A percentile compares a stretch with the other conserved stretches of the same genome.
phyloP scores from a whole-genome alignment of 2,113 vertebrate genomes.

The Pogonocichla stellata region DNA sequence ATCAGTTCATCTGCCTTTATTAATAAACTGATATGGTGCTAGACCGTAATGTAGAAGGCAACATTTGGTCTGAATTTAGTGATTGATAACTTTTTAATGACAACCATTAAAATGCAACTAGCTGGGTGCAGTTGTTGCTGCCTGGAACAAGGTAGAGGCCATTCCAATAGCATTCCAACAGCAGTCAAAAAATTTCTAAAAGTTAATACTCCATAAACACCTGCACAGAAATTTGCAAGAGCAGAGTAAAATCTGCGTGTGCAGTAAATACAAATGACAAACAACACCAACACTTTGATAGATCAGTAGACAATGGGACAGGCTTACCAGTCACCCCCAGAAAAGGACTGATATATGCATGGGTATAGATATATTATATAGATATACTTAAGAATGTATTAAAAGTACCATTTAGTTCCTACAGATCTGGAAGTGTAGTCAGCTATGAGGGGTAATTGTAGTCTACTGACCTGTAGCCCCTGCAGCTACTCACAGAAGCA shows the following conservation, averaged over 20 bases:
- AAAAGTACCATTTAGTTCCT: neutral
- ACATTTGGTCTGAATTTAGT: neutral
- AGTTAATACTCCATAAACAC: neutral
- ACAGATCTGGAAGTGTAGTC: neutral
- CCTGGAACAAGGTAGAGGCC: neutral
- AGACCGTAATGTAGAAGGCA: neutral
- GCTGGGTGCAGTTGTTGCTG: neutral
- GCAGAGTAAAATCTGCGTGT: neutral
- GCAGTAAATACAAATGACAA: neutral
- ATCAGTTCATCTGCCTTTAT: neutral
- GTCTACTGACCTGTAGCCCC: neutral
- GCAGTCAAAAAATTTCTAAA: neutral
- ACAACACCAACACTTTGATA: neutral
- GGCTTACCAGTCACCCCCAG: neutral
- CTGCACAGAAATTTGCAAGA: neutral
- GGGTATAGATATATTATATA: neutral
- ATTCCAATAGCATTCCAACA: neutral
- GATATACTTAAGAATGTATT: neutral
- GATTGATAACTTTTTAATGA: neutral
- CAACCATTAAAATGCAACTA: neutral
- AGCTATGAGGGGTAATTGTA: neutral
- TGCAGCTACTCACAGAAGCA: neutral
- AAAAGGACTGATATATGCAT: neutral
- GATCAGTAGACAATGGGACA: neutral
- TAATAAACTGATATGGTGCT: neutral